Base-by-base conservation (phyloP, 2,888 invertebrate genomes). In the Drosophila cracens region DNA sequence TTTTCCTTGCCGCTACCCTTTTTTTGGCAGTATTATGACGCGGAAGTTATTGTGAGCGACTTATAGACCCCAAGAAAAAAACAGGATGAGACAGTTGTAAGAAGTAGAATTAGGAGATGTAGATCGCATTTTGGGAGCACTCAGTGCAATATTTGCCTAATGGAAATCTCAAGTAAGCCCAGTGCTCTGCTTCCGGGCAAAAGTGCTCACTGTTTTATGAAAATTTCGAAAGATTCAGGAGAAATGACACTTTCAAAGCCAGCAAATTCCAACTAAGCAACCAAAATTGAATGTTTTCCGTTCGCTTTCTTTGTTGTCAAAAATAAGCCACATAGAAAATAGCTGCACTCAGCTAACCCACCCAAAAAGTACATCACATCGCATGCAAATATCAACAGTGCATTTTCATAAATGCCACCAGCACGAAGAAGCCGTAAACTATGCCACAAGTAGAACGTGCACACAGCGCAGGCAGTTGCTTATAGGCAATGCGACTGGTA, bases 31-130 rank as follows among this genome's bases (percentile, higher is more conserved):
- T 56, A 54, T 63, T 83, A 75, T 75, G 75, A 83, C 75, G 73
- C 68, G 71, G 51, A 52, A 73, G 64, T 73, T 73, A 77, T 75
- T 75, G 70, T 68, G 68, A 76, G 60, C 64, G 40, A 70, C 70
- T 59, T 70, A 52, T 36, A 27, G 21, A 69, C 57, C 70, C 49
- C 18, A 16, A 1, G 8, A 31, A 36, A 36, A 36, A 34, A 49
- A 40, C 31, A 21, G 59, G 4, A 33, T 31, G 54, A 70, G 40
- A 25, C 46, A 29, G 29, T 27, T 53, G 69, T 36, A 53, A 31
- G 53, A 8, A 13, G 34, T 16, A 16, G 52, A 13, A 4, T 11
- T 27, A 13, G 13, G 46, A 36, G 48, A 27, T 54, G 54, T 18
- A 6, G 3, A 46, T 4, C 7, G 21, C 36, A 25, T 46, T 25